phyloP scores from a whole-genome alignment of 2,113 vertebrate genomes.

The Lanius ludovicianus region DNA sequence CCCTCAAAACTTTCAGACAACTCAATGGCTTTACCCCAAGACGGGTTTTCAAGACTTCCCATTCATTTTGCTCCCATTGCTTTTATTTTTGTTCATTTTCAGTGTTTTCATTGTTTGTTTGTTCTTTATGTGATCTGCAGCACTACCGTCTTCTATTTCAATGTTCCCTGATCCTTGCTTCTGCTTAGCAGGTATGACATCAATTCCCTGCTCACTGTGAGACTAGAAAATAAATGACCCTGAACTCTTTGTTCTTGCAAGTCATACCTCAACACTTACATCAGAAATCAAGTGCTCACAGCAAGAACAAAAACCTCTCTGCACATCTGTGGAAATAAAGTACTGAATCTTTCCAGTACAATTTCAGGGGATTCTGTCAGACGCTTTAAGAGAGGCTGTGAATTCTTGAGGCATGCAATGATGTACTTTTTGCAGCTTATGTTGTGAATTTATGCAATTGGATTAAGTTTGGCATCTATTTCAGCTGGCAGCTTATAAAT shows the following conservation, averaged over 20 bases:
- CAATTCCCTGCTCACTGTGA: slow-evolving; percentile 13
- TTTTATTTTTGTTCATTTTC: background rate
- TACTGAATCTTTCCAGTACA: background rate
- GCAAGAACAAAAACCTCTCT: background rate
- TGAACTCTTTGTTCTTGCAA: slow-evolving; percentile 4
- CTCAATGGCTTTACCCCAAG: background rate
- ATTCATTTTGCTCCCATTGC: background rate
- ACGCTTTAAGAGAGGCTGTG: background rate
- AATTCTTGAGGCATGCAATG: background rate
- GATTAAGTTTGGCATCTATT: slow-evolving; percentile 53
- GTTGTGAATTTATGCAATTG: slow-evolving; percentile 51
- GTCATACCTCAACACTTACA: background rate
- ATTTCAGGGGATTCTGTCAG: background rate
- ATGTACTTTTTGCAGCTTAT: slow-evolving; percentile 53
- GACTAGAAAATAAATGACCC: slow-evolving; percentile 41
- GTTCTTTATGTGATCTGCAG: background rate
- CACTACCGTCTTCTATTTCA: background rate
- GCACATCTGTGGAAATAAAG: background rate
- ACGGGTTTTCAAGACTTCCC: background rate
- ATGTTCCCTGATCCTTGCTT: background rate
- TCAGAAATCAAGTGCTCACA: background rate
- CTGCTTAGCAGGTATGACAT: background rate
- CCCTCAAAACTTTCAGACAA: background rate
- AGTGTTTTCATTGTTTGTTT: background rate
- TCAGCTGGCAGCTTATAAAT: slow-evolving; percentile 43